Evolutionary conservation across 2,797 vertebrate genomes (phyloP), one percentile per base, ranked within the genome.

Genomic region (Enteromius unitaeniatus): DNA sequence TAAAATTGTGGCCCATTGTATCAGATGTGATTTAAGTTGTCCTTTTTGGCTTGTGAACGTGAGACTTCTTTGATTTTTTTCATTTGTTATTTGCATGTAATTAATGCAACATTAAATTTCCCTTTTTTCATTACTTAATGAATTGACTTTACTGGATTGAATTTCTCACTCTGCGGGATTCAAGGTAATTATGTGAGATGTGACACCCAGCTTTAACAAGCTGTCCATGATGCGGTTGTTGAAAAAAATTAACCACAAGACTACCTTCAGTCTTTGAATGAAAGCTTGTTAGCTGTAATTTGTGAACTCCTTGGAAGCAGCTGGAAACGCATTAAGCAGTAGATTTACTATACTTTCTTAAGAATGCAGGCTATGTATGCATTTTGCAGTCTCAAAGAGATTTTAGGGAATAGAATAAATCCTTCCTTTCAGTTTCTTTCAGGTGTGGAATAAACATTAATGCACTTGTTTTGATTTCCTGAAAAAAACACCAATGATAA

Each of bases 401-500:
- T 34, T n/a, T 55, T 31, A 70, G n/a, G n/a, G n/a, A 69, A 45
- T 45, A 45, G 1, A 58, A 70, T 60, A 23, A 11, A 42, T 13
- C 9, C 14, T 28, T n/a, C 28, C 11, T 70, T 51, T 45, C 23
- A 40, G 47, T 55, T n/a, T 62, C 21, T 62, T 40, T 79, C 34
- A 74, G 26, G 77, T 49, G 31, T 42, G 60, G 58, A 67, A 68
- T 84, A 75, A 84, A 58, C 69, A 75, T 80, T 47, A 23, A 45
- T 23, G 7, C 64, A 65, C 51, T 79, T 74, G 77, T 84, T 85
- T 76, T 79, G 21, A 76, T 58, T 76, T 21, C 21, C 21, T 58
- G 7, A 47, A 68, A 86, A 26, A 70, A 65, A 42, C 85, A 51
- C 17, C 58, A 34, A 45, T 60, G 64, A 73, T 79, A 82, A 88